Evolutionary conservation across 2,113 vertebrate species (phyloP), one percentile per base, ranked within the genome.

Genomic region (Saguinus midas): DNA sequence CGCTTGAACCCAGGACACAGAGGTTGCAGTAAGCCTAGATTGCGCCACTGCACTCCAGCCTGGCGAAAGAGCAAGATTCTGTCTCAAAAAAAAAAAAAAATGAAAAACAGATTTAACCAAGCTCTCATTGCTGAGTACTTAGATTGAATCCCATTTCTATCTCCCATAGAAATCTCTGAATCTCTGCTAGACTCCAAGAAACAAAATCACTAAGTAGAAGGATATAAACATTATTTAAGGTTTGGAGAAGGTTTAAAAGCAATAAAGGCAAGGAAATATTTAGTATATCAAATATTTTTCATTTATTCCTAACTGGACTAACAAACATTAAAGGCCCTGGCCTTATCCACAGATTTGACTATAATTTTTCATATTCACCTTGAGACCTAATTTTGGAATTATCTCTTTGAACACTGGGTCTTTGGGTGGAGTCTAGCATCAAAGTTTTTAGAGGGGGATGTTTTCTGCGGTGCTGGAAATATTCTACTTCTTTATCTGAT

Each of bases 181-280:
- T 73, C 66, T 87, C 55, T 55, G 13, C 68, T n/a, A 87, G 70
- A 89, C 68, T 88, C 43, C 12, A 93, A 90, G 48, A 68, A 91
- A 55, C n/a, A 80, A 90, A 91, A 40, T 75, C 32, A 84, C 25
- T 52, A 27, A 2, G 43, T 81, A 27, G 66, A 95, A 80, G 45
- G 16, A 58, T 10, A 83, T 78, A 90, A 89, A 57, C 12, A 82
- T 40, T 83, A 25, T 79, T 83, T 78, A 83, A 79, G 8, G 35
- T 79, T 92, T 78, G 79, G 58, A 94, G 27, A 87, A 72, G 9
- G 12, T 72, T 83, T 95, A 87, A 82, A 87, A 87, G 48, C 14
- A 93, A 43, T 32, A 55, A 87, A 83, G 43, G 10, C 37, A 16
- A 83, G 4, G 14, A 70, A 88, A 35, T 48, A 58, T 20, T 81